Percentiles rank a stretch among this genome's conserved stretches.
phyloP scores from a whole-genome alignment of 2,113 vertebrate genomes.

The Myocastor coypus region DNA sequence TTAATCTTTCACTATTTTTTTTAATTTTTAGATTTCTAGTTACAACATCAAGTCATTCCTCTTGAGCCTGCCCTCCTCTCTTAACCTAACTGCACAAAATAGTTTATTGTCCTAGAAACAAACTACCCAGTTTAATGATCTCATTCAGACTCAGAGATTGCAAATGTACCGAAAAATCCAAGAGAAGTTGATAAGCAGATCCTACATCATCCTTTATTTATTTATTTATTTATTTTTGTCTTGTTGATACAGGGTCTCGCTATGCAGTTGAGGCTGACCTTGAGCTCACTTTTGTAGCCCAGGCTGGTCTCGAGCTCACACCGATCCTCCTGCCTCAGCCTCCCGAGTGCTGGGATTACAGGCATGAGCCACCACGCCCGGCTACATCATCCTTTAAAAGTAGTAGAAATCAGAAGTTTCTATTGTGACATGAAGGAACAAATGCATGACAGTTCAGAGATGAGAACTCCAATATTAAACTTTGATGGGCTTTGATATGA shows the following conservation, averaged over 20 bases:
- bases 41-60: not conserved
- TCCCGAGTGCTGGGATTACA: no score
- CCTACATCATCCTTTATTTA: not conserved
- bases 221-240: no score
- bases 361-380: no score
- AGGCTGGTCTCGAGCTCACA: no score
- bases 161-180: constrained; percentile 32
- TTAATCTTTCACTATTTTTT: constrained; percentile 5
- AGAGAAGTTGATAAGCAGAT: constrained; percentile 3
- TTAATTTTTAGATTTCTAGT: constrained; percentile 63
- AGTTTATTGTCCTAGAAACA: constrained; percentile 60
- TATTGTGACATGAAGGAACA: not conserved
- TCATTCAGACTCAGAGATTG: constrained; percentile 27
- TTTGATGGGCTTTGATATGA: not conserved
- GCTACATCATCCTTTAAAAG: not conserved
- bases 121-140: constrained; percentile 22
- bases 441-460: not conserved
- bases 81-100: constrained; percentile 8
- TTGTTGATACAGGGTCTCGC: no score
- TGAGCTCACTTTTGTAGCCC: no score
- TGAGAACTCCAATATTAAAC: not conserved
- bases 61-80: constrained; percentile 16
- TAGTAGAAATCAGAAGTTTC: not conserved
- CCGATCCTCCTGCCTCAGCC: no score
- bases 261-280: no score